Conservation (phyloP, 2,113 vertebrate genomes). For the Prunella himalayana region DNA sequence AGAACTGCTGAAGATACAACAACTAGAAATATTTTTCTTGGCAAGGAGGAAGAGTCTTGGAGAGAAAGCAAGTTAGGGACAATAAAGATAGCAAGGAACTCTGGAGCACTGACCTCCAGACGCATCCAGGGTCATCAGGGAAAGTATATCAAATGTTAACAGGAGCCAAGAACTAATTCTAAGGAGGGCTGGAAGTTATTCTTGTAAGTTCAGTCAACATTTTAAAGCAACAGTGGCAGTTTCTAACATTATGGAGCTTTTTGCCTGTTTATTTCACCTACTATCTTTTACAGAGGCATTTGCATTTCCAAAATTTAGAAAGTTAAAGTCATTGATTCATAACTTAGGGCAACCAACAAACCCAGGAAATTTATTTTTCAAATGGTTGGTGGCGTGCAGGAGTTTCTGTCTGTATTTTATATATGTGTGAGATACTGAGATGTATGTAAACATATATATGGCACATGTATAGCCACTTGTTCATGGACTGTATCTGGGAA, state of each 20-base stretch:
- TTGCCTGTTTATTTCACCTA: background rate
- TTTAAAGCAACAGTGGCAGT: background rate
- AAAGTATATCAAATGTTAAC: background rate
- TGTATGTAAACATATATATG: background rate
- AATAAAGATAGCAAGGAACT: slow-evolving; percentile 44
- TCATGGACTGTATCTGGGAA: background rate
- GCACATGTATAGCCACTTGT: background rate
- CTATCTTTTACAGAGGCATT: background rate
- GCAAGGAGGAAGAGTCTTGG: background rate
- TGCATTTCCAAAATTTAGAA: background rate
- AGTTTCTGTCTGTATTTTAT: background rate
- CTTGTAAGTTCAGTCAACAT: background rate
- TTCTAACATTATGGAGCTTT: background rate
- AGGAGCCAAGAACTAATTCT: slow-evolving; percentile 26
- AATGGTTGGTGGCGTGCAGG: background rate
- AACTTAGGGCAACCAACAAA: background rate
- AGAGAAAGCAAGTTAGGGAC: slow-evolving; percentile 25
- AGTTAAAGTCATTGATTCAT: background rate
- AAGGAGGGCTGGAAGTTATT: slow-evolving; percentile 8
- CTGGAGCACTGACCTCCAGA: slow-evolving; percentile 20
- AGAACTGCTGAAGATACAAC: background rate
- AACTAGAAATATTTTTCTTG: slow-evolving; percentile 45
- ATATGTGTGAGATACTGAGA: too few species aligned
- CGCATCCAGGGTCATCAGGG: background rate
- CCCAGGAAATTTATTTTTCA: background rate